Conservation (phyloP, 2,888 invertebrate species). For the Rhingia campestris region DNA sequence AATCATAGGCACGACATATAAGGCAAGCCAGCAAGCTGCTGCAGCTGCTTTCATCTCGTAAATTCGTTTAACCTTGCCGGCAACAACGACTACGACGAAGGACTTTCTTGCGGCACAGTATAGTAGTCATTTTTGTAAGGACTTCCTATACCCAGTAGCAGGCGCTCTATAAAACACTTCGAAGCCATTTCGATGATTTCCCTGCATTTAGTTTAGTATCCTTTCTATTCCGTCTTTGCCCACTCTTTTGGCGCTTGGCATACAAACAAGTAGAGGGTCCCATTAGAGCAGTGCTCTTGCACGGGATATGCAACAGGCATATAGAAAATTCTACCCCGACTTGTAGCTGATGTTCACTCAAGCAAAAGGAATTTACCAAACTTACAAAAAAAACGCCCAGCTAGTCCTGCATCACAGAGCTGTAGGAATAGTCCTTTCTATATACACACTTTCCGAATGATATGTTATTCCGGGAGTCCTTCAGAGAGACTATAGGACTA, state of each 20-base stretch:
- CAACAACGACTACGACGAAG: slow-evolving; percentile 31
- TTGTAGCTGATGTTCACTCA: slow-evolving; percentile 78
- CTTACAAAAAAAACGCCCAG: slow-evolving; percentile 37
- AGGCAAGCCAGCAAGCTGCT: slow-evolving; percentile 29
- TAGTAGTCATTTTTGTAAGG: slow-evolving; percentile 56
- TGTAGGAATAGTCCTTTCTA: slow-evolving; percentile 51
- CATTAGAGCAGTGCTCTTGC: slow-evolving; percentile 56
- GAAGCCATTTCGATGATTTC: slow-evolving; percentile 72
- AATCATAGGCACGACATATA: slow-evolving; percentile 66
- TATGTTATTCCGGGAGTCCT: slow-evolving; percentile 50
- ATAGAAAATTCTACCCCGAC: slow-evolving; percentile 54
- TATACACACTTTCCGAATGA: slow-evolving; percentile 49
- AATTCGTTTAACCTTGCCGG: slow-evolving; percentile 72
- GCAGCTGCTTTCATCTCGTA: slow-evolving; percentile 72
- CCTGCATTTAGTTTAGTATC: slow-evolving; percentile 71
- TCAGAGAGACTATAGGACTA: slow-evolving; percentile 47
- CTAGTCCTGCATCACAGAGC: slow-evolving; percentile 52
- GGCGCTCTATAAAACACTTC: slow-evolving; percentile 66
- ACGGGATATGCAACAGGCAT: slow-evolving; percentile 70
- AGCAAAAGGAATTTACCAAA: slow-evolving; percentile 79
- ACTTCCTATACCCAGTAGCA: slow-evolving; percentile 33
- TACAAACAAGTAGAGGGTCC: slow-evolving; percentile 65
- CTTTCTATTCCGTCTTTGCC: slow-evolving; percentile 39
- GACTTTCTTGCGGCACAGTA: slow-evolving; percentile 55
- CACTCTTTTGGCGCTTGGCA: slow-evolving; percentile 17